Conservation (phyloP, 1,140 invertebrate genomes). For the Diuraphis noxia region DNA sequence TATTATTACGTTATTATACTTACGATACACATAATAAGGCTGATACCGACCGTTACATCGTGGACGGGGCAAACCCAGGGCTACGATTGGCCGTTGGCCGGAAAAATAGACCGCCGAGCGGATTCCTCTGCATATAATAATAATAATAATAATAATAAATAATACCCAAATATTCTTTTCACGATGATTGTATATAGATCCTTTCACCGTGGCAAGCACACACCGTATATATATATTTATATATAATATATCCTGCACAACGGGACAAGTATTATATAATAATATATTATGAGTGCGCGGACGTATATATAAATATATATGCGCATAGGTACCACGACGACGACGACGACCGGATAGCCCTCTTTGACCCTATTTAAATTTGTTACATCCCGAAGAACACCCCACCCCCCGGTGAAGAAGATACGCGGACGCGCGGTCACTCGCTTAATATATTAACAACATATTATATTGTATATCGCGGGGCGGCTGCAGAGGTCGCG, state of each 20-base stretch:
- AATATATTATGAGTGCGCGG: background rate
- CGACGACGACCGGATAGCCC: conserved; percentile 14
- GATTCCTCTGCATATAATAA: conserved; percentile 11
- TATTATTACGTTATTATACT: background rate
- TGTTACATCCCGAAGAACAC: conserved; percentile 33
- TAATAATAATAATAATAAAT: background rate
- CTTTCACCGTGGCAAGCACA: background rate
- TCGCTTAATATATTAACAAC: background rate
- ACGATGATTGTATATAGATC: background rate
- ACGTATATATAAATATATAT: background rate
- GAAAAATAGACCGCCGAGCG: conserved; percentile 5
- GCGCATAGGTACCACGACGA: background rate
- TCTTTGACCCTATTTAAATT: conserved; percentile 53
- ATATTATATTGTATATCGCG: conserved; percentile 19
- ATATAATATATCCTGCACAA: background rate
- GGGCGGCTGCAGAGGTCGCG: conserved; percentile 39
- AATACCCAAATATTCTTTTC: conserved; percentile 40
- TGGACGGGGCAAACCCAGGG: background rate
- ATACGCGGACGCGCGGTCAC: background rate
- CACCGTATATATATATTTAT: background rate
- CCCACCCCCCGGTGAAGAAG: background rate
- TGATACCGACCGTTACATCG: conserved; percentile 28
- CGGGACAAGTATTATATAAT: background rate
- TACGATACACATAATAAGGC: background rate
- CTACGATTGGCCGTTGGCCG: background rate